Percentiles rank a stretch among this genome's conserved stretches.
Evolutionary conservation across 2,797 vertebrate species (phyloP).

Genomic region (Harpagifer antarcticus): DNA sequence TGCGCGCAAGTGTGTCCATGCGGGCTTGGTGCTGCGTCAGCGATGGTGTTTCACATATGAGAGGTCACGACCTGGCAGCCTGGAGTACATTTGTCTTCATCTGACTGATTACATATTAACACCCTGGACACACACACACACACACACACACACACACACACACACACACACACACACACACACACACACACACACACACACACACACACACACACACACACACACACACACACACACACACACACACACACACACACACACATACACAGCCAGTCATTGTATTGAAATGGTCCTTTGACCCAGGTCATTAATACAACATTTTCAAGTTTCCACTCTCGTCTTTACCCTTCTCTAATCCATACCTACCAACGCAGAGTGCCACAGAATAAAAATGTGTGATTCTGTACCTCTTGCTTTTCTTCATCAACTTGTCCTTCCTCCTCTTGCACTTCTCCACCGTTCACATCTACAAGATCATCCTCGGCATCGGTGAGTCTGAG

Average conservation of each 20-base stretch:
- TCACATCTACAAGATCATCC: constrained; percentile 79
- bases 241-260: constrained; percentile 35
- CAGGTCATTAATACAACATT: constrained; percentile 50
- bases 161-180: constrained; percentile 41
- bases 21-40: constrained; percentile 62
- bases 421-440: constrained; percentile 78
- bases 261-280: constrained; percentile 3
- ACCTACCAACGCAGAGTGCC: background rate
- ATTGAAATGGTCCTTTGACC: constrained; percentile 54
- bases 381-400: constrained; percentile 46
- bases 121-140: constrained; percentile 48
- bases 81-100: constrained; percentile 79
- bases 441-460: constrained; percentile 81
- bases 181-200: constrained; percentile 34
- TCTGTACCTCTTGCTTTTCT: constrained; percentile 80
- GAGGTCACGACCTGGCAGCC: constrained; percentile 76
- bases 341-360: background rate
- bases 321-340: background rate
- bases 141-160: constrained; percentile 26
- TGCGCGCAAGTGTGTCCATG: constrained; percentile 1
- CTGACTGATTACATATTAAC: constrained; percentile 80
- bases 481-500: constrained; percentile 68
- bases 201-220: constrained; percentile 37
- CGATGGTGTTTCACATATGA: constrained; percentile 65
- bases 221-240: constrained; percentile 35